Evolutionary conservation across 2,888 invertebrate genomes (phyloP).

Genomic region (Scaptomyza polygonia): DNA sequence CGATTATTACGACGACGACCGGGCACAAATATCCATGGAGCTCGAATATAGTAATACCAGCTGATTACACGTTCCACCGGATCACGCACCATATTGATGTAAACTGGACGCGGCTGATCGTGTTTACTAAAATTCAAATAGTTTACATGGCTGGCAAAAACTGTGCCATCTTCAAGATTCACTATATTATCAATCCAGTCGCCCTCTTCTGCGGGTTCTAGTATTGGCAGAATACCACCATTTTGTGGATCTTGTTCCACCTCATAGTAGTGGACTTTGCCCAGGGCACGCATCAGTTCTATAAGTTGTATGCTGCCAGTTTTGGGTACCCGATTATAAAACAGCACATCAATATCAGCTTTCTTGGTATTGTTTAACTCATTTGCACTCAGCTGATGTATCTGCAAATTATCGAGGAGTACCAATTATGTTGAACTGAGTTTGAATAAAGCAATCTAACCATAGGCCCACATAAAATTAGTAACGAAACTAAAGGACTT

Average conservation of each 20-base stretch:
- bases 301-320: constrained; percentile 81
- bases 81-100: constrained; percentile 95
- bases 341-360: constrained; percentile 89
- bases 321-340: constrained; percentile 85
- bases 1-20: constrained; percentile 87
- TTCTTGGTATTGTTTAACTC: constrained; percentile 92
- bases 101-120: constrained; percentile 91
- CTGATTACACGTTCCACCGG: constrained; percentile 95
- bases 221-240: constrained; percentile 66
- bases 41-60: constrained; percentile 95
- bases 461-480: constrained; percentile 49
- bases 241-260: constrained; percentile 78
- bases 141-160: constrained; percentile 81
- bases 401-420: constrained; percentile 72
- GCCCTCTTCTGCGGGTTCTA: constrained; percentile 63
- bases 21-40: constrained; percentile 96
- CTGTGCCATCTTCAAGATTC: constrained; percentile 73
- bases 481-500: constrained; percentile 57
- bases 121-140: constrained; percentile 84
- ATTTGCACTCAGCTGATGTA: constrained; percentile 87
- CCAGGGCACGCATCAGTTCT: constrained; percentile 74
- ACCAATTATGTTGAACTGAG: constrained; percentile 5
- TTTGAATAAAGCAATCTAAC: constrained; percentile 13
- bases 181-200: constrained; percentile 76
- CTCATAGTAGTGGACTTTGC: constrained; percentile 73